phyloP scores from a whole-genome alignment of 2,888 invertebrate species.

The Harpagoxenus sublaevis region DNA sequence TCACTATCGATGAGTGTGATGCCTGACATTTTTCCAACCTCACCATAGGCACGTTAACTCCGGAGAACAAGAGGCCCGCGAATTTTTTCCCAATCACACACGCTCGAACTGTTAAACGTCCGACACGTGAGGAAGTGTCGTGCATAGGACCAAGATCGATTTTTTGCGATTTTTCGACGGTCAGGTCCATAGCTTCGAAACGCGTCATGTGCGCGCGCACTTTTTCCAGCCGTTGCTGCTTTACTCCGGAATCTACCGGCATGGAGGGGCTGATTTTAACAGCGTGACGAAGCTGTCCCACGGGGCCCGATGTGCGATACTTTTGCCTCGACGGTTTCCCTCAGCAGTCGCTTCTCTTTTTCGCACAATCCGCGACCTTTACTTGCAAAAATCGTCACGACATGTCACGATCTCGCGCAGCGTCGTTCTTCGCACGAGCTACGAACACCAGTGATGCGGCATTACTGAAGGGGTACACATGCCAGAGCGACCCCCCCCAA shows the following conservation, averaged over 20 bases:
- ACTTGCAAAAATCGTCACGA: not conserved
- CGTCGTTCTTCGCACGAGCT: conserved; percentile 18
- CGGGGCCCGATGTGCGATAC: no score
- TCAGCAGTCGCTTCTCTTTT: not conserved
- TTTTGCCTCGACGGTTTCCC: not conserved
- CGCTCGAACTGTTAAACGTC: not conserved
- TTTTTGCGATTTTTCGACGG: conserved; percentile 64
- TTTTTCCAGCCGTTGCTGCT: conserved; percentile 40
- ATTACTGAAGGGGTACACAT: conserved; percentile 73
- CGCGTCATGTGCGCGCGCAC: conserved; percentile 61
- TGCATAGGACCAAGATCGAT: conserved; percentile 51
- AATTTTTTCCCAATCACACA: not conserved
- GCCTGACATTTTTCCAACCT: not conserved
- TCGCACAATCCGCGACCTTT: not conserved
- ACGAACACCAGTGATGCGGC: conserved; percentile 64
- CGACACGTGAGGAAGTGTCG: not conserved
- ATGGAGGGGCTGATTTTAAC: not conserved
- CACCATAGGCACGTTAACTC: not conserved
- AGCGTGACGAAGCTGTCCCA: not conserved
- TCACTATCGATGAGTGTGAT: no score
- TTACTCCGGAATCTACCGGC: not conserved
- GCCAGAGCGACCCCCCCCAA: conserved; percentile 68
- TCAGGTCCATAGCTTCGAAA: conserved; percentile 36
- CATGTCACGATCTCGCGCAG: not conserved
- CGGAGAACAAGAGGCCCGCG: not conserved